Percentiles rank a stretch among this genome's conserved stretches.
Evolutionary conservation across 2,113 vertebrate genomes (phyloP).

Genomic region (Apistogramma diplotaenia): DNA sequence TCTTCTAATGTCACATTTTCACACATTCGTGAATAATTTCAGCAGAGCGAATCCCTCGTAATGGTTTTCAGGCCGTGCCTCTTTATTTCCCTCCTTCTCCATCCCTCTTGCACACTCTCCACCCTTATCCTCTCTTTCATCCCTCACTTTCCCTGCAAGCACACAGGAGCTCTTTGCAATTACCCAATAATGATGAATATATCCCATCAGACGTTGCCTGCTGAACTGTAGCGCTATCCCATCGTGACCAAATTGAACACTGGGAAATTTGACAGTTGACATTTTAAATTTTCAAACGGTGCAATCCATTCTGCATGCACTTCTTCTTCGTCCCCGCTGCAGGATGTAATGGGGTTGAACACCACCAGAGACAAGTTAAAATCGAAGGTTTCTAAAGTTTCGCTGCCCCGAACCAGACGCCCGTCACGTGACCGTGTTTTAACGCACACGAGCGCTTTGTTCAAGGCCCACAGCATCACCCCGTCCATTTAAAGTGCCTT

Average conservation of each 20-base stretch:
- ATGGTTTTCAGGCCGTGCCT: constrained; percentile 49
- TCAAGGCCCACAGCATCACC: constrained; percentile 3
- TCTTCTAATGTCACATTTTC: constrained; percentile 65
- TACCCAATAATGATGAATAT: constrained; percentile 77
- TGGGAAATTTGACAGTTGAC: constrained; percentile 73
- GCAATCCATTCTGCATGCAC: constrained; percentile 32
- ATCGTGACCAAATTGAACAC: constrained; percentile 68
- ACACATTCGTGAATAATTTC: constrained; percentile 60
- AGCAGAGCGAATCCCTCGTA: constrained; percentile 42
- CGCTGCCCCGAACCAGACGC: constrained; percentile 10
- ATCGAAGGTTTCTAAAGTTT: constrained; percentile 23
- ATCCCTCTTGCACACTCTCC: neutral
- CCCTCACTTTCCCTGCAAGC: constrained; percentile 34
- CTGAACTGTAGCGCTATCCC: constrained; percentile 64
- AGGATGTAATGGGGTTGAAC: neutral
- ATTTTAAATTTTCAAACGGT: constrained; percentile 67
- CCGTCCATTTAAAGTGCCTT: neutral
- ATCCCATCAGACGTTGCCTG: constrained; percentile 68
- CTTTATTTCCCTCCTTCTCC: constrained; percentile 29
- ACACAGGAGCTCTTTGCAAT: constrained; percentile 59
- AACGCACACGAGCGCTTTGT: constrained; percentile 3
- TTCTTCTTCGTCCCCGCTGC: neutral
- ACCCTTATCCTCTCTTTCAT: constrained; percentile 14
- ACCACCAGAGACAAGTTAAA: constrained; percentile 30
- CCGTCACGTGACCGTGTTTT: neutral